Percentiles rank a stretch among this genome's conserved stretches.
Evolutionary conservation across 1,140 invertebrate species (phyloP).

Genomic region (Calosoma granatense): DNA sequence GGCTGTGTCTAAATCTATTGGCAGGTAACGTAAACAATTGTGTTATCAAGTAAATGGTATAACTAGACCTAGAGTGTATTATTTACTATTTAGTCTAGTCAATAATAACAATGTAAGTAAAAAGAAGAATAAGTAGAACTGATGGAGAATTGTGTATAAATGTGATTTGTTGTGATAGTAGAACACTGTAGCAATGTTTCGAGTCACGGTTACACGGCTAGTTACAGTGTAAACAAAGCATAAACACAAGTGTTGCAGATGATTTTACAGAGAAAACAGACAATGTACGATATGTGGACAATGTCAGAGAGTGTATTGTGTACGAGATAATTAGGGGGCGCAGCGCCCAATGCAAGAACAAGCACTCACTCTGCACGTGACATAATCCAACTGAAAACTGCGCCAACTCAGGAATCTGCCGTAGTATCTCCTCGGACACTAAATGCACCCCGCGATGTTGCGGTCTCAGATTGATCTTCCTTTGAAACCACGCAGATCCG

Average conservation of each 20-base stretch:
- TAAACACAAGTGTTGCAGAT: not conserved
- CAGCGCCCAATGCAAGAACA: conserved; percentile 7
- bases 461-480: conserved; percentile 87
- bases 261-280: not conserved
- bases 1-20: not conserved
- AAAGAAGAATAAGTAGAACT: not conserved
- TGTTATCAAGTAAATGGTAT: not conserved
- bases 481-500: conserved; percentile 92
- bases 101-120: not conserved
- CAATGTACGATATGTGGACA: not conserved
- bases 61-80: not conserved
- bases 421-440: conserved; percentile 89
- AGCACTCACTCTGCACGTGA: conserved; percentile 89
- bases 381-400: conserved; percentile 89
- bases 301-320: not conserved
- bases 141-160: not conserved
- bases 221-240: not conserved
- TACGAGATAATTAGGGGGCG: not conserved
- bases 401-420: conserved; percentile 83
- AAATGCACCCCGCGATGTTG: conserved; percentile 90
- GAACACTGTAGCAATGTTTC: too few relatives aligned
- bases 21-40: not conserved
- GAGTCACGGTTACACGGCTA: not conserved
- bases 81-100: conserved; percentile 10
- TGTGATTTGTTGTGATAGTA: too few relatives aligned